phyloP scores from a whole-genome alignment of 2,113 vertebrate genomes.

The Ranitomeya imitator region DNA sequence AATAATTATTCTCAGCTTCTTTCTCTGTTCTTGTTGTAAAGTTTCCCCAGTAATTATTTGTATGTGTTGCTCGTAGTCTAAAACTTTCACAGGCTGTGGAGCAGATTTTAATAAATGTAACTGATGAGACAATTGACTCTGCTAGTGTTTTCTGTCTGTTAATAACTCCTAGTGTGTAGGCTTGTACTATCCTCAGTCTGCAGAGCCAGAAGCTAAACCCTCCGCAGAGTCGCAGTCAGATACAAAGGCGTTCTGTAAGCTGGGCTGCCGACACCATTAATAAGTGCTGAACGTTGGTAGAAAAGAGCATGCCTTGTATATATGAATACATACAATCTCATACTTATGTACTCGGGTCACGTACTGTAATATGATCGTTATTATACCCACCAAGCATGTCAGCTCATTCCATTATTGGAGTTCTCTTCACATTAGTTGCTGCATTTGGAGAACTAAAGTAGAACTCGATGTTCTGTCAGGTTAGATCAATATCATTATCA shows the following conservation, averaged over 20 bases:
- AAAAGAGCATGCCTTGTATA: background rate
- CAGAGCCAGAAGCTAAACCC: background rate
- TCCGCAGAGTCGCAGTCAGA: background rate
- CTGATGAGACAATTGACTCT: constrained; percentile 33
- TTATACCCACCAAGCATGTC: background rate
- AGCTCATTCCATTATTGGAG: no score
- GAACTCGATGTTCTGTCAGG: no score
- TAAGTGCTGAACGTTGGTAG: background rate
- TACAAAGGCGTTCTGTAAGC: background rate
- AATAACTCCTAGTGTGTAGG: constrained; percentile 19
- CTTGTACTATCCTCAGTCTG: background rate
- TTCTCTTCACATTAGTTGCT: no score
- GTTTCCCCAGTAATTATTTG: constrained; percentile 9
- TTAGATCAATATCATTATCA: no score
- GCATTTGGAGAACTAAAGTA: no score
- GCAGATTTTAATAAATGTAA: constrained; percentile 51
- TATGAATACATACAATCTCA: background rate
- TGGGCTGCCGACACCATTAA: background rate
- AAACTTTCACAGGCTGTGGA: background rate
- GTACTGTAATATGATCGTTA: background rate
- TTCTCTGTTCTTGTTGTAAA: background rate
- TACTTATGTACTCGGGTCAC: background rate
- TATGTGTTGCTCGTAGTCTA: constrained; percentile 14
- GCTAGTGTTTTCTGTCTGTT: constrained; percentile 18
- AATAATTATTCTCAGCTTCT: constrained; percentile 69